A percentile compares a stretch with the other conserved stretches of the same genome.
Evolutionary conservation across 2,797 vertebrate species (phyloP).

Genomic region (Danionella dracula): DNA sequence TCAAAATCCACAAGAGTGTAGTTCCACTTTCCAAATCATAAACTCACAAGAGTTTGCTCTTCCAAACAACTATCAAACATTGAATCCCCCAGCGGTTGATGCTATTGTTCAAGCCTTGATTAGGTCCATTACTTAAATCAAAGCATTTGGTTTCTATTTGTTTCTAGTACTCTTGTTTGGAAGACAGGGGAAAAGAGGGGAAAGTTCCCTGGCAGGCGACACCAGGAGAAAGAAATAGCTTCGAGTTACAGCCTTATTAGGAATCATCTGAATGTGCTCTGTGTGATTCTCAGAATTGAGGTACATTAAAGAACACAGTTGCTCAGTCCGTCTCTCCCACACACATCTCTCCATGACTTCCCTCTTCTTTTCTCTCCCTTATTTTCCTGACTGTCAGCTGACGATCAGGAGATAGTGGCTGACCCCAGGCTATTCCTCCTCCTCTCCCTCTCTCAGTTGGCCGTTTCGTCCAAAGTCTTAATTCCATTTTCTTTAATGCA

Average conservation of each 20-base stretch:
- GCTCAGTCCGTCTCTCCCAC: constrained; percentile 28
- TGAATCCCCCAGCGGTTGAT: neutral
- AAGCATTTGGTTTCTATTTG: constrained; percentile 36
- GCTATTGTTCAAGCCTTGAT: too few relatives aligned
- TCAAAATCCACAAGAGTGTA: too few relatives aligned
- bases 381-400: constrained; percentile 62
- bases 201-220: constrained; percentile 73
- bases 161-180: constrained; percentile 47
- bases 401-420: constrained; percentile 63
- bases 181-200: constrained; percentile 53
- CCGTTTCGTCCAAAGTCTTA: constrained; percentile 13
- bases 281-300: constrained; percentile 58
- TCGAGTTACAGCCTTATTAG: constrained; percentile 77
- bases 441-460: constrained; percentile 25
- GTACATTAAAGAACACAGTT: constrained; percentile 45
- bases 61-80: too few relatives aligned
- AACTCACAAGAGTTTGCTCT: too few relatives aligned
- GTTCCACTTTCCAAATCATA: too few relatives aligned
- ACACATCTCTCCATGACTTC: constrained; percentile 6
- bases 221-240: constrained; percentile 56
- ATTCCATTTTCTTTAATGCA: constrained; percentile 21
- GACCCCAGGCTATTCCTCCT: constrained; percentile 35
- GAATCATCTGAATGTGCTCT: constrained; percentile 64
- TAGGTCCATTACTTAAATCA: constrained; percentile 1
- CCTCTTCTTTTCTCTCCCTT: constrained; percentile 11